Conservation (phyloP, 2,113 vertebrate genomes). For the Uropsilus gracilis region DNA sequence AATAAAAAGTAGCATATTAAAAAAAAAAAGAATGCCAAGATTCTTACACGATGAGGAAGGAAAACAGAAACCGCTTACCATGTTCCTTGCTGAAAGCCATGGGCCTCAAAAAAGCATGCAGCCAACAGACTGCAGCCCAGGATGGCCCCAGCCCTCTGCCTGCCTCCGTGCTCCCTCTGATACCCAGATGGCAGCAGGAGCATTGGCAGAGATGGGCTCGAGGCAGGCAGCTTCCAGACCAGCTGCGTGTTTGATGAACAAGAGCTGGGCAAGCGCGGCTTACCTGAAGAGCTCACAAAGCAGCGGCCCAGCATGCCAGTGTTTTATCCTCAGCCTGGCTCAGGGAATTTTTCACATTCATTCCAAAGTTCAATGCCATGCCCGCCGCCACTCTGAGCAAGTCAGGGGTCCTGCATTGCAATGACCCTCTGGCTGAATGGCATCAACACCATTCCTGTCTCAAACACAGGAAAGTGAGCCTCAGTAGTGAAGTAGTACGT, state of each 20-base stretch:
- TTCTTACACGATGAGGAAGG: not conserved
- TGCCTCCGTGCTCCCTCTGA: not conserved
- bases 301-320: not conserved
- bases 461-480: not conserved
- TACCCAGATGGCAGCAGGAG: conserved; percentile 49
- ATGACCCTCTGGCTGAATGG: too few relatives aligned
- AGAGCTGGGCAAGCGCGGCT: not conserved
- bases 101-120: not conserved
- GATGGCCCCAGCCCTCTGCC: conserved; percentile 10
- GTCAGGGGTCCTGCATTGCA: not conserved
- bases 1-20: not conserved
- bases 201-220: not conserved
- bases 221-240: conserved; percentile 42
- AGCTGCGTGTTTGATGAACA: conserved; percentile 55
- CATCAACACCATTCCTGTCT: not conserved
- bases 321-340: not conserved
- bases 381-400: not conserved
- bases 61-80: not conserved
- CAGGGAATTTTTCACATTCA: not conserved
- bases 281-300: conserved; percentile 1
- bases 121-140: not conserved
- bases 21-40: too few relatives aligned
- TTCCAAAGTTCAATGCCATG: not conserved
- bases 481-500: not conserved
- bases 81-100: not conserved